A percentile compares a stretch with the other conserved stretches of the same genome.
Evolutionary conservation across 1,140 invertebrate genomes (phyloP).

Genomic region (Dreissena rostriformis): DNA sequence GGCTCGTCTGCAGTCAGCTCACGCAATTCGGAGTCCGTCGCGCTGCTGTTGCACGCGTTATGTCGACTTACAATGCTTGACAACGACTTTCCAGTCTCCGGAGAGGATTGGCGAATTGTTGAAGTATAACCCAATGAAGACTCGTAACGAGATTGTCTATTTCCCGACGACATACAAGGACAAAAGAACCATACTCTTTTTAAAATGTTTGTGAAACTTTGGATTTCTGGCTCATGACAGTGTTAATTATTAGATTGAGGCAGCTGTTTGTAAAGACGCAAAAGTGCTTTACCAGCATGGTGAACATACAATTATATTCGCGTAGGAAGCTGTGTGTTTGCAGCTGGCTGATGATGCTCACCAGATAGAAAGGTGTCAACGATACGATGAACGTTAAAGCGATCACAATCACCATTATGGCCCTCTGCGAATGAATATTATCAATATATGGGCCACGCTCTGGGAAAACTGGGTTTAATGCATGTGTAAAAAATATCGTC

Average conservation of each 20-base stretch:
- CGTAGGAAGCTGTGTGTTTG: constrained; percentile 79
- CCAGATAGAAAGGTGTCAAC: constrained; percentile 82
- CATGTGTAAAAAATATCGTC: too few relatives aligned
- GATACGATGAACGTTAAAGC: constrained; percentile 80
- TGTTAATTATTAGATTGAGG: constrained; percentile 93
- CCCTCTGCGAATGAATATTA: constrained; percentile 77
- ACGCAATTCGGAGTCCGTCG: not conserved
- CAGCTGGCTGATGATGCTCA: constrained; percentile 80
- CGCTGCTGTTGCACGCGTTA: not conserved
- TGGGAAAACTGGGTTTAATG: too few relatives aligned
- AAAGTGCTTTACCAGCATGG: constrained; percentile 82
- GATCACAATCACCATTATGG: constrained; percentile 81
- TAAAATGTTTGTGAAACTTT: constrained; percentile 66
- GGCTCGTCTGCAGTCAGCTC: not conserved
- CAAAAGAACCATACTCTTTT: constrained; percentile 56
- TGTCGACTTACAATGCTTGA: not conserved
- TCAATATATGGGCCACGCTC: too few relatives aligned
- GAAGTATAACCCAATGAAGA: constrained; percentile 21
- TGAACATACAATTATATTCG: constrained; percentile 81
- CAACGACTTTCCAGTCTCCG: constrained; percentile 11
- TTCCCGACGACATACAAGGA: constrained; percentile 11
- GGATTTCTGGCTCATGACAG: constrained; percentile 81
- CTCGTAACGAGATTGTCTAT: constrained; percentile 1
- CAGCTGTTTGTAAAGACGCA: constrained; percentile 84
- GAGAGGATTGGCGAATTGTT: constrained; percentile 34